Evolutionary conservation across 2,797 vertebrate species (phyloP), one percentile per base, ranked within the genome.

Genomic region (Pempheris klunzingeri): DNA sequence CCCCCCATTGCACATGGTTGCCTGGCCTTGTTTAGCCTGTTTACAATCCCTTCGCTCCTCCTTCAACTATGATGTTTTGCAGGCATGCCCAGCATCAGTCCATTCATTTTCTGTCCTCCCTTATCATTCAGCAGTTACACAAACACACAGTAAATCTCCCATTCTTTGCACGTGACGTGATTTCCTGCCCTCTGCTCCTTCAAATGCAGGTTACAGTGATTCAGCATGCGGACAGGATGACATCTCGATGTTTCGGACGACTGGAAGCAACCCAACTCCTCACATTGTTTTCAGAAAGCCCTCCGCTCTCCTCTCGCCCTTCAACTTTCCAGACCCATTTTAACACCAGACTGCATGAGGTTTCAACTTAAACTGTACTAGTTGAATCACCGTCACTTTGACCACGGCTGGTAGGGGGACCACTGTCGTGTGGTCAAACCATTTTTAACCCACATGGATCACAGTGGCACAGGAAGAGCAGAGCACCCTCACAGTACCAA

Each of bases 371-470:
- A 72, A 65, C 69, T 52, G 68, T 55, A 73, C 41, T 32, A 26
- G 41, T 71, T 47, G 60, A 36, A 85, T 83, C 83, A 79, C 80
- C 55, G 66, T 75, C 79, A 67, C 78, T 80, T 71, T 64, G 62
- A 81, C 53, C 70, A 38, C 32, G 8, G 71, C 58, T 8, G 24
- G 22, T 41, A 15, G 34, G 53, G 82, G 53, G 82, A 84, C 52
- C 24, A 3, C 53, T 11, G 60, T 46, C 5, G 3, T 53, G 67
- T 78, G 68, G 68, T 88, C 62, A 74, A 38, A 38, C 57, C 14
- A 50, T 74, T 90, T 93, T 93, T 92, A 91, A 90, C 39, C 47
- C 82, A 75, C 87, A 60, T 5, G 47, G 72, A 87, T 90, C 87
- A 90, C 87, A 61, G 84, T 74, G 69, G 1, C 82, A 84, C 81